Evolutionary conservation across 2,888 invertebrate genomes (phyloP), one percentile per base, ranked within the genome.

Genomic region (Tubiluchus corallicola): DNA sequence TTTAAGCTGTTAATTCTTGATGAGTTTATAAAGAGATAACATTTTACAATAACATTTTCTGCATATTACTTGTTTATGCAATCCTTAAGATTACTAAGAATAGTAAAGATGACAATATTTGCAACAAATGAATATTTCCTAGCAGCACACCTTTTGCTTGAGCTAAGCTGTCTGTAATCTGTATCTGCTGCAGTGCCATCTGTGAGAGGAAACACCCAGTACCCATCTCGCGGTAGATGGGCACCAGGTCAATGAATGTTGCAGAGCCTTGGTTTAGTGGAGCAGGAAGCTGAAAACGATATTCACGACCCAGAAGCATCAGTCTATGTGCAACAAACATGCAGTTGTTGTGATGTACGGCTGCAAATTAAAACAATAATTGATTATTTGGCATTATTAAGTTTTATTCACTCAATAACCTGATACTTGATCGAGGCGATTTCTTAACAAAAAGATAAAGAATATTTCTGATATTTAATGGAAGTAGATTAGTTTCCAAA

Each of bases 301-400:
- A 82, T 57, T 74, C 73, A 54, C 73, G 71, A 0, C 75, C 76
- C 54, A 81, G 67, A 1, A 73, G 73, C 45, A 73, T 69, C 45
- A 81, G 66, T 54, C 76, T 72, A 65, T 85, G 79, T 0, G 81
- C 75, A 9, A 92, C 68, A 58, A 77, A 90, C 75, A 82, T 76
- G 60, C 87, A 87, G 64, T 92, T 90, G 68, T 92, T 92, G 66
- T 88, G 60, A 44, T 61, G 59, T 5, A 64, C 50, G 19, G 63
- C 63, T 62, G 55, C n/a, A 51, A 52, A 18, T 21, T 40, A 41
- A n/a, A n/a, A n/a, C n/a, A n/a, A n/a, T n/a, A n/a, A n/a, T n/a
- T n/a, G n/a, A n/a, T n/a, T n/a, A n/a, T n/a, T n/a, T n/a, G n/a
- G n/a, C n/a, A n/a, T n/a, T n/a, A n/a, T n/a, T n/a, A n/a, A n/a